Percentiles rank a stretch among this genome's conserved stretches.
Evolutionary conservation across 2,113 vertebrate species (phyloP).

Genomic region (Cebidichthys violaceus): DNA sequence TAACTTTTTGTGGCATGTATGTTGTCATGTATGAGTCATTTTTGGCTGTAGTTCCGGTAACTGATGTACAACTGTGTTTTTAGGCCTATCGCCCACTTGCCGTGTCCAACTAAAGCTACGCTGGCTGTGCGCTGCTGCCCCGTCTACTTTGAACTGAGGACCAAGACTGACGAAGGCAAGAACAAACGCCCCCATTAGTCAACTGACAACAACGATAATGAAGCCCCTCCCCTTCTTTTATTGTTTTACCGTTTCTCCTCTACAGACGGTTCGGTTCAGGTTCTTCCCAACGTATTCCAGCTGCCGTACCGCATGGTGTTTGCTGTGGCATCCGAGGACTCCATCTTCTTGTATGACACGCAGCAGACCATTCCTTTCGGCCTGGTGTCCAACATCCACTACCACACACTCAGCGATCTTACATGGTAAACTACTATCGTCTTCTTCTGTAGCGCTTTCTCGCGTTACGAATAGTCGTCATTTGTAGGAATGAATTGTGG

Average conservation of each 20-base stretch:
- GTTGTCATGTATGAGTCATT: neutral
- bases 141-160: constrained; percentile 91
- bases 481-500: neutral
- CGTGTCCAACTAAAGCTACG: constrained; percentile 93
- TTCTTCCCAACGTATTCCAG: constrained; percentile 78
- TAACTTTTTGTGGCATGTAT: constrained; percentile 58
- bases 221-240: neutral
- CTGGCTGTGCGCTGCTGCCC: constrained; percentile 98
- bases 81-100: constrained; percentile 95
- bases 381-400: constrained; percentile 96
- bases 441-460: neutral
- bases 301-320: constrained; percentile 96
- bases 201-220: neutral
- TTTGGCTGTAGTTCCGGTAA: neutral
- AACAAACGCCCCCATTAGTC: neutral
- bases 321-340: constrained; percentile 96
- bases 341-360: constrained; percentile 94
- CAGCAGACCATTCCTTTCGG: constrained; percentile 94
- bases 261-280: constrained; percentile 79
- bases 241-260: neutral
- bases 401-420: constrained; percentile 97
- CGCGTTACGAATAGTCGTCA: neutral
- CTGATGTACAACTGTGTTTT: neutral
- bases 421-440: constrained; percentile 87
- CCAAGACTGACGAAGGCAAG: constrained; percentile 83